Evolutionary conservation across 2,888 invertebrate genomes (phyloP).

Genomic region (Taphrorychus bicolor): DNA sequence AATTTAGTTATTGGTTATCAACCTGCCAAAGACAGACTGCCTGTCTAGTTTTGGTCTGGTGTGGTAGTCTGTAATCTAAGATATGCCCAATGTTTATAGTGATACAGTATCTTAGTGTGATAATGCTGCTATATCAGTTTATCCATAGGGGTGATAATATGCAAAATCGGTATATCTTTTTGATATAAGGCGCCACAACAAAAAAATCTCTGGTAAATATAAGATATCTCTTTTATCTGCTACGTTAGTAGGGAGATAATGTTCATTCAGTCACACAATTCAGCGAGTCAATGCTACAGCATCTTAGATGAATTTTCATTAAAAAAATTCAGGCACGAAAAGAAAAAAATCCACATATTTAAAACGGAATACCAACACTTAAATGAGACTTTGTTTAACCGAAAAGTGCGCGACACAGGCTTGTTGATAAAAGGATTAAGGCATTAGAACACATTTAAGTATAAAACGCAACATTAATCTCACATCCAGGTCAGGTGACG

Average conservation of each 20-base stretch:
- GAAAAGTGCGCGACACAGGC: background rate
- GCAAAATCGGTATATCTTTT: slow-evolving; percentile 46
- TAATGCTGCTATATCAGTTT: slow-evolving; percentile 48
- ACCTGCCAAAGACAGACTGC: background rate
- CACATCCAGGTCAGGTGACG: background rate
- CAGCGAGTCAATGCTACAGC: too few relatives aligned
- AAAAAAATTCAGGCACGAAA: background rate
- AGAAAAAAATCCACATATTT: background rate
- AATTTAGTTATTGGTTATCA: background rate
- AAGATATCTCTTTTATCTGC: slow-evolving; percentile 52
- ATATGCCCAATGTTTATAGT: slow-evolving; percentile 46
- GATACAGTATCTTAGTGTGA: slow-evolving; percentile 50
- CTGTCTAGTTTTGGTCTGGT: background rate
- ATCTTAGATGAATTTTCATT: too few relatives aligned
- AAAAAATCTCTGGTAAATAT: slow-evolving; percentile 54
- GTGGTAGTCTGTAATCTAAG: slow-evolving; percentile 57
- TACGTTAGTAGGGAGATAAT: slow-evolving; percentile 50
- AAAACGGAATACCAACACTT: too few relatives aligned
- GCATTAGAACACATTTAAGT: too few relatives aligned
- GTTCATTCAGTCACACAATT: slow-evolving; percentile 46
- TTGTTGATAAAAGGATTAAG: slow-evolving; percentile 24
- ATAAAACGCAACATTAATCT: background rate
- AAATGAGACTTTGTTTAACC: background rate
- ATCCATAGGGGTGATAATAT: slow-evolving; percentile 50
- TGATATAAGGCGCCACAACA: slow-evolving; percentile 46